These are phyloP conservation scores for Pao palembangensis DNA, from an alignment of 2,113 vertebrate genomes.

Conservation along the genomic window DNA sequence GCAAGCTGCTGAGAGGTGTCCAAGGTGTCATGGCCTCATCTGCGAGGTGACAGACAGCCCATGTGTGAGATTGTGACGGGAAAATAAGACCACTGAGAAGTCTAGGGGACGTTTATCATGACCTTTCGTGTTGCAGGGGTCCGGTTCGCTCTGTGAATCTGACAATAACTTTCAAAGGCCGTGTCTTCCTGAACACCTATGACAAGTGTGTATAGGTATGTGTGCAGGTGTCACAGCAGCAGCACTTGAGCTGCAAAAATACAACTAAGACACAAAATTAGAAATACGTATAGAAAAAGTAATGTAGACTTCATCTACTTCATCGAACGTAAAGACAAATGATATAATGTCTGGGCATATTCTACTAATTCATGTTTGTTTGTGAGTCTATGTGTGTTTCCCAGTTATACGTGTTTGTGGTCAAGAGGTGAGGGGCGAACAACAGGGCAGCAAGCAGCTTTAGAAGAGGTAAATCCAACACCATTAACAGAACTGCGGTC, in stretches of 20 bases:
- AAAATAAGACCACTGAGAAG: constrained; percentile 56
- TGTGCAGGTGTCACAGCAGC: constrained; percentile 2
- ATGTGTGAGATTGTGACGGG: constrained; percentile 64
- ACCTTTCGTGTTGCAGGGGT: constrained; percentile 61
- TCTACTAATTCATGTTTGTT: constrained; percentile 2
- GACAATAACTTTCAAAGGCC: constrained; percentile 60
- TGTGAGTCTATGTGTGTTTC: constrained; percentile 20
- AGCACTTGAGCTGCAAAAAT: background rate
- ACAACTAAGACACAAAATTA: background rate
- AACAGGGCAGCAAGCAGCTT: constrained; percentile 46
- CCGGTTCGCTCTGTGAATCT: constrained; percentile 48
- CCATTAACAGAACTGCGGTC: constrained; percentile 65
- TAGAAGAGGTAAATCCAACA: constrained; percentile 66
- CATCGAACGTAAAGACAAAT: background rate
- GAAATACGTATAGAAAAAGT: background rate
- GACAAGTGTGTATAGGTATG: constrained; percentile 41
- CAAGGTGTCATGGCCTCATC: constrained; percentile 60
- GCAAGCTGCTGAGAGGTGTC: constrained; percentile 53
- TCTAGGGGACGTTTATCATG: constrained; percentile 49
- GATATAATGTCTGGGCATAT: background rate
- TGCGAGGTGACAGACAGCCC: constrained; percentile 59
- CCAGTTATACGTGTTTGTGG: constrained; percentile 28
- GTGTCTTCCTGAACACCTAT: constrained; percentile 27
- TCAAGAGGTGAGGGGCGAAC: constrained; percentile 59
- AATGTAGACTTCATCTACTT: background rate